Evolutionary conservation across 2,888 invertebrate species (phyloP).

Genomic region (Colletes collaris): DNA sequence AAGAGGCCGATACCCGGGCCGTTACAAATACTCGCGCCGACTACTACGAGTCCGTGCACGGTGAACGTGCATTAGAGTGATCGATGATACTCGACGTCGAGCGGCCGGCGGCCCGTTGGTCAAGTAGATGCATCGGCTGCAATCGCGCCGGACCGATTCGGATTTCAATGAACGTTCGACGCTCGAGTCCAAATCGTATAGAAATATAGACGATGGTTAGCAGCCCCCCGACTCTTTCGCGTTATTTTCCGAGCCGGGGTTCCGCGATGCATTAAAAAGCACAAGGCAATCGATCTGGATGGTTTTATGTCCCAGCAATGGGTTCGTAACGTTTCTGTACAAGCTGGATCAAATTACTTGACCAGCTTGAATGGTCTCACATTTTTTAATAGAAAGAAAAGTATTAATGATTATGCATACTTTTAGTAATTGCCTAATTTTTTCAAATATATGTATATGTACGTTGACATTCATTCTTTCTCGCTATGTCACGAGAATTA

Average conservation of each 20-base stretch:
- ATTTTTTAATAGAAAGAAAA: no score
- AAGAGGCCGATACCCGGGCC: conserved; percentile 48
- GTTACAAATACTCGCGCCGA: conserved; percentile 26
- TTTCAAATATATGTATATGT: no score
- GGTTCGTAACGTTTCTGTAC: neutral
- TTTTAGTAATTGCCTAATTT: no score
- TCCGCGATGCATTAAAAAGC: conserved; percentile 41
- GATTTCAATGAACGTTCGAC: conserved; percentile 58
- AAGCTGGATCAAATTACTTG: no score
- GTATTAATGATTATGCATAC: no score
- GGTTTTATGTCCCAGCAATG: neutral
- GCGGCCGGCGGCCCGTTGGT: conserved; percentile 53
- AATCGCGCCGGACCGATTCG: conserved; percentile 54
- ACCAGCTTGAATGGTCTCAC: no score
- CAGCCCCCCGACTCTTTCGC: conserved; percentile 4
- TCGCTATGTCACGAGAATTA: no score
- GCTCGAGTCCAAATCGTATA: conserved; percentile 43
- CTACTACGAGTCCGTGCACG: conserved; percentile 19
- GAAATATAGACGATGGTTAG: conserved; percentile 44
- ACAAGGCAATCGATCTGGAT: conserved; percentile 18
- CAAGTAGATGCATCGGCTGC: conserved; percentile 67
- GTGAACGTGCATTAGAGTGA: conserved; percentile 51
- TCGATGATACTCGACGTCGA: conserved; percentile 66
- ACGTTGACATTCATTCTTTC: no score
- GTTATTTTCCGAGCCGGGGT: neutral